Evolutionary conservation across 1,140 invertebrate species (phyloP).

Genomic region (Ceratina australensis): DNA sequence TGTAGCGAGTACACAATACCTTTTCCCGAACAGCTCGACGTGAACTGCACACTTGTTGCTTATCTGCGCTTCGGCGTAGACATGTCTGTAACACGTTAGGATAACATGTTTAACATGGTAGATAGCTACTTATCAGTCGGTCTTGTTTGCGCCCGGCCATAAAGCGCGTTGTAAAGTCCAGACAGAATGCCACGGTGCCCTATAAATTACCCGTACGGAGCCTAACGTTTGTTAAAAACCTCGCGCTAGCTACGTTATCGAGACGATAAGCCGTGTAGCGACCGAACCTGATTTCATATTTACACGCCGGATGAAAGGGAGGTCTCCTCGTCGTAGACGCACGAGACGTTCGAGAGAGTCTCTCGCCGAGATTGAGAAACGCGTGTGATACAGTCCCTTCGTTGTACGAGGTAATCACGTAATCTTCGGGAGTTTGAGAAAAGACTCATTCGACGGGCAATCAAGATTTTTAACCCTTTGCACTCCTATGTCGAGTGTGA

Average conservation of each 20-base stretch:
- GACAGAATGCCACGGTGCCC: constrained; percentile 71
- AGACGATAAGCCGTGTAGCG: constrained; percentile 68
- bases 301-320: not conserved
- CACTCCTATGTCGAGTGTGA: too few species aligned
- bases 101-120: constrained; percentile 76
- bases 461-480: too few species aligned
- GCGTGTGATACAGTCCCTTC: too few species aligned
- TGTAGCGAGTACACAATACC: constrained; percentile 64
- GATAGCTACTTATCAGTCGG: constrained; percentile 78
- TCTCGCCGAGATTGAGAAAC: too few species aligned
- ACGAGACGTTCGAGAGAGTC: not conserved
- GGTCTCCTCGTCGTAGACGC: too few species aligned
- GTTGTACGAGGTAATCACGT: too few species aligned
- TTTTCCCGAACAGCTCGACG: constrained; percentile 64
- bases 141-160: constrained; percentile 75
- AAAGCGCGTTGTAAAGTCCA: constrained; percentile 77
- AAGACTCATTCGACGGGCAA: not conserved
- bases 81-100: constrained; percentile 66
- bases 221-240: constrained; percentile 71
- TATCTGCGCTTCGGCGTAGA: constrained; percentile 68
- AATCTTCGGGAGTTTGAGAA: not conserved
- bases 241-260: constrained; percentile 52
- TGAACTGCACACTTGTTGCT: constrained; percentile 72
- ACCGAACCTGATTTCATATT: constrained; percentile 53
- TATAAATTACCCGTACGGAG: constrained; percentile 70